These are phyloP conservation scores for Drosophila percnosoma DNA, from an alignment of 2,888 invertebrate genomes.

Conservation along the genomic window DNA sequence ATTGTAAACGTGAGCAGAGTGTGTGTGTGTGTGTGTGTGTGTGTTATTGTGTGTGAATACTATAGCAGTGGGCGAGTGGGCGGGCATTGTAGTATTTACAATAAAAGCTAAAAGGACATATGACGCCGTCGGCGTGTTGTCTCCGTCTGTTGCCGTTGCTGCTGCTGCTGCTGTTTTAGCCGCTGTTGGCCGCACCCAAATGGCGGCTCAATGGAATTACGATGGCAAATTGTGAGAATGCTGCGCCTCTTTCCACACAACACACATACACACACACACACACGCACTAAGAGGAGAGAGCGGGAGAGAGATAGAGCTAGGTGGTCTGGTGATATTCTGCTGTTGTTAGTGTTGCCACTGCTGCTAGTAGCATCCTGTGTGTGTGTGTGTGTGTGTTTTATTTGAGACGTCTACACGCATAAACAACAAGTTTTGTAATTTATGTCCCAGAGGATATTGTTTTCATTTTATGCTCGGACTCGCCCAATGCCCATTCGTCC, in stretches of 20 bases:
- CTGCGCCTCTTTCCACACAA: conserved; percentile 14
- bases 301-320: conserved; percentile 28
- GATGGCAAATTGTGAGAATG: conserved; percentile 59
- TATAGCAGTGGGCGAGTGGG: neutral
- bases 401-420: conserved; percentile 68
- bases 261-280: neutral
- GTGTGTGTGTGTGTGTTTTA: conserved; percentile 59
- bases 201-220: conserved; percentile 60
- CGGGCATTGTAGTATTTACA: conserved; percentile 44
- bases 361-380: conserved; percentile 47
- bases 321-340: conserved; percentile 23
- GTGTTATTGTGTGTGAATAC: conserved; percentile 14
- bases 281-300: neutral
- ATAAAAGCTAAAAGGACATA: conserved; percentile 61
- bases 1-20: conserved; percentile 45
- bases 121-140: conserved; percentile 43
- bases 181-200: conserved; percentile 52
- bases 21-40: conserved; percentile 3
- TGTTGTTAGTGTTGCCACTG: conserved; percentile 14
- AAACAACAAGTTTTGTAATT: conserved; percentile 77
- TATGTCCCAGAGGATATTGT: conserved; percentile 76
- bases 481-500: conserved; percentile 18
- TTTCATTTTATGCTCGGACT: conserved; percentile 66
- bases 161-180: conserved; percentile 8
- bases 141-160: conserved; percentile 18